Percentiles rank a stretch among this genome's conserved stretches.
These are phyloP conservation scores for Pocillopora damicornis DNA, from an alignment of 64 coral and sea anemone species.

Conservation along the genomic window DNA sequence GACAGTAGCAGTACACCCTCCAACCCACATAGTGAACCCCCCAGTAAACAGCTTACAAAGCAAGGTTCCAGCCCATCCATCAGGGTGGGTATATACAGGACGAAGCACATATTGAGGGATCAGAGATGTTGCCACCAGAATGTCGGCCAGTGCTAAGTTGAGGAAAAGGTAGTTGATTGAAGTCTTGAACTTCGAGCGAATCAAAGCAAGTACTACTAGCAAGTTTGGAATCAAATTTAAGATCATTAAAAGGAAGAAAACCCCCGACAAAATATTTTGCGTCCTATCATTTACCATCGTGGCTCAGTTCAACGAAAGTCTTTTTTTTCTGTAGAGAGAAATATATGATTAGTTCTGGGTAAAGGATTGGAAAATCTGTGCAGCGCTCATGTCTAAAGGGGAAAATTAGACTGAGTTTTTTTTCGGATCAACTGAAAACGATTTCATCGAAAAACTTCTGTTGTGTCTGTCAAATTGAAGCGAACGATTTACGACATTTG, in stretches of 20 bases:
- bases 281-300: neutral
- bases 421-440: too few species aligned
- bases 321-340: too few species aligned
- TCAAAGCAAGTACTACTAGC: neutral
- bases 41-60: neutral
- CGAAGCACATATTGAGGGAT: neutral
- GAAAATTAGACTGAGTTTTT: too few species aligned
- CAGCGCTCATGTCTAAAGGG: too few species aligned
- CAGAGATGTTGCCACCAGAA: constrained; percentile 3
- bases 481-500: too few species aligned
- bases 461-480: too few species aligned
- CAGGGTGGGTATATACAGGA: neutral
- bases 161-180: constrained; percentile 13
- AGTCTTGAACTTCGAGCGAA: neutral
- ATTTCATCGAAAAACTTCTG: too few species aligned
- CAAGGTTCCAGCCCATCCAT: neutral
- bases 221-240: neutral
- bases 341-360: too few species aligned
- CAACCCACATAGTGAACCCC: constrained; percentile 1
- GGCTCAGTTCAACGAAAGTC: too few species aligned
- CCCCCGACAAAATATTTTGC: neutral
- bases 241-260: neutral
- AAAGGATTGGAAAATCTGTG: too few species aligned
- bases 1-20: neutral
- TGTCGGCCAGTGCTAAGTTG: neutral